A percentile compares a stretch with the other conserved stretches of the same genome.
These are phyloP conservation scores for Neotoma lepida DNA, from an alignment of 2,113 vertebrate species.

Conservation along the genomic window DNA sequence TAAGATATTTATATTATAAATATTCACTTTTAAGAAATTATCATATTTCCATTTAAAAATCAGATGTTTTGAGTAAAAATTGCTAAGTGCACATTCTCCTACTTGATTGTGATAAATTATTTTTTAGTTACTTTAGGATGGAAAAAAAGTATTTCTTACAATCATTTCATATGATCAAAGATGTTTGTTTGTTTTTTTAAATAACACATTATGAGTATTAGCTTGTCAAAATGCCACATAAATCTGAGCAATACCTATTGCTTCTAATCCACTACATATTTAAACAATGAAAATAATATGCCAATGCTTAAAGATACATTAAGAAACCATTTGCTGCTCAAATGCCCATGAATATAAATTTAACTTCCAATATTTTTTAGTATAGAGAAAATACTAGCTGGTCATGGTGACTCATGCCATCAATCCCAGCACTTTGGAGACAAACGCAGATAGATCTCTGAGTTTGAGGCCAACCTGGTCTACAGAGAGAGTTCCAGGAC, in stretches of 20 bases:
- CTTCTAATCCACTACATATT: background rate
- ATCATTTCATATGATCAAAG: conserved; percentile 41
- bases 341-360: background rate
- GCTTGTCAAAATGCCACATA: background rate
- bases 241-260: background rate
- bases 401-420: background rate
- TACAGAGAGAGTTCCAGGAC: background rate
- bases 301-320: background rate
- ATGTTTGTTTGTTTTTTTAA: conserved; percentile 31
- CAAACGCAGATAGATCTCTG: background rate
- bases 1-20: background rate
- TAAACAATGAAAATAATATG: conserved; percentile 28
- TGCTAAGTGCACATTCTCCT: background rate
- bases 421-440: background rate
- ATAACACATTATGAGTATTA: conserved; percentile 10
- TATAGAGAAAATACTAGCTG: too few species aligned
- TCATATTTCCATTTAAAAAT: conserved; percentile 1
- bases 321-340: conserved; percentile 14
- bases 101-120: background rate
- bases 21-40: background rate
- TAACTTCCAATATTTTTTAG: background rate
- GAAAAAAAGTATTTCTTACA: background rate
- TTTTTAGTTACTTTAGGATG: background rate
- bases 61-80: background rate
- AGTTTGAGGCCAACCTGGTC: background rate